Conservation (phyloP, 2,797 vertebrate genomes). For the Atherinosoma microstoma region DNA sequence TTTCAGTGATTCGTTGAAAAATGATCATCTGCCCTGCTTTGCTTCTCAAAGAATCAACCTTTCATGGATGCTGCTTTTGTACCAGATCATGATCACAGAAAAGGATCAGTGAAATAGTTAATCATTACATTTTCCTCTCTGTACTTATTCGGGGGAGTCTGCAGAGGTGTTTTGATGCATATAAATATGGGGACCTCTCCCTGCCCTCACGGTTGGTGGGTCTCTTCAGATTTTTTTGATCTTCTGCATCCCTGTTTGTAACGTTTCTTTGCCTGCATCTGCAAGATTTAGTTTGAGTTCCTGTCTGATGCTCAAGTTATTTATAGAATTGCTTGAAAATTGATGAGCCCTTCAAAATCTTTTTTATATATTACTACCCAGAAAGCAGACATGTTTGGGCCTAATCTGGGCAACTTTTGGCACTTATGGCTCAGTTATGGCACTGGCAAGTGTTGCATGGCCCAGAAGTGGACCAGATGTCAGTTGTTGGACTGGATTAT, state of each 20-base stretch:
- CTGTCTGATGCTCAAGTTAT: not conserved
- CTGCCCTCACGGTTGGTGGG: not conserved
- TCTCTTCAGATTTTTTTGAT: not conserved
- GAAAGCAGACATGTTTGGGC: no score
- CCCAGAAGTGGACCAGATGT: no score
- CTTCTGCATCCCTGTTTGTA: not conserved
- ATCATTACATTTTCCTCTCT: no score
- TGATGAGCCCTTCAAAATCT: not conserved
- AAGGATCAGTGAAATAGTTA: no score
- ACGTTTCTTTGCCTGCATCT: not conserved
- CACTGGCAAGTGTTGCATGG: not conserved
- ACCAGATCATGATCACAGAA: no score
- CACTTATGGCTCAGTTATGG: not conserved
- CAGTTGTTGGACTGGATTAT: no score
- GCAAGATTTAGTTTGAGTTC: not conserved
- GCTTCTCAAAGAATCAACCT: no score
- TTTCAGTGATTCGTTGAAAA: no score
- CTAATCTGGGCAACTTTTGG: not conserved
- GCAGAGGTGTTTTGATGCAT: not conserved
- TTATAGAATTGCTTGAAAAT: not conserved
- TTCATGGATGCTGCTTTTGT: no score
- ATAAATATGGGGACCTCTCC: not conserved
- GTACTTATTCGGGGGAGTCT: no score
- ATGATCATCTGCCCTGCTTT: no score
- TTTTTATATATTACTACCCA: not conserved